phyloP scores from a whole-genome alignment of 2,888 invertebrate genomes.

The Ormyrus nitidulus region DNA sequence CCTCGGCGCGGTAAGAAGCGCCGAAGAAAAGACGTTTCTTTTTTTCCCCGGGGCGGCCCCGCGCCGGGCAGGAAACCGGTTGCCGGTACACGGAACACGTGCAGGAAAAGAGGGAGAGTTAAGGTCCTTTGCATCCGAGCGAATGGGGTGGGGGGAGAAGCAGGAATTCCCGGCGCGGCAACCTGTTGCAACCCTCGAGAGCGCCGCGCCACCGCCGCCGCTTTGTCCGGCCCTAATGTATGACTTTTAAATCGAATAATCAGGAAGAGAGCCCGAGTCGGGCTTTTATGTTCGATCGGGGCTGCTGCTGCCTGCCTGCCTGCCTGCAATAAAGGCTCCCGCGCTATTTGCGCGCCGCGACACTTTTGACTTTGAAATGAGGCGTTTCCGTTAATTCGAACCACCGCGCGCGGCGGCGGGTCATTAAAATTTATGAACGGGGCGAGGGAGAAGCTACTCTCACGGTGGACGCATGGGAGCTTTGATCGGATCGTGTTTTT shows the following conservation, averaged over 20 bases:
- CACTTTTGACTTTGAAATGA: constrained; percentile 28
- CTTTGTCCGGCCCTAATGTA: no score
- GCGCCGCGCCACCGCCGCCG: not conserved
- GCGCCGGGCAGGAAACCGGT: not conserved
- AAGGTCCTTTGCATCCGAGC: constrained; percentile 12
- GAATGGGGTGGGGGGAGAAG: not conserved
- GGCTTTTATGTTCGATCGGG: constrained; percentile 6
- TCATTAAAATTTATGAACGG: constrained; percentile 17
- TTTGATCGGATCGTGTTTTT: no score
- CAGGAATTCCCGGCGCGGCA: constrained; percentile 18
- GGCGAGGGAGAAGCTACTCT: no score
- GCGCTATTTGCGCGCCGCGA: not conserved
- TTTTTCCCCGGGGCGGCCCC: not conserved
- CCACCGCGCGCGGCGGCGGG: not conserved
- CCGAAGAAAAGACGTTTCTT: not conserved
- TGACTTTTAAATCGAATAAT: not conserved
- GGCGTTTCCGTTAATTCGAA: not conserved
- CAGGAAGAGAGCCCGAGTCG: constrained; percentile 1
- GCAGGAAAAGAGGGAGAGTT: constrained; percentile 32
- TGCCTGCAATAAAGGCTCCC: no score
- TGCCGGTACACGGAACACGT: constrained; percentile 1
- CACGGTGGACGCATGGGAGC: no score
- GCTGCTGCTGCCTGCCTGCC: no score
- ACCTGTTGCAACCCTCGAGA: constrained; percentile 47
- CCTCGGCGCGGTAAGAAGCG: constrained; percentile 7